Percentiles rank a stretch among this genome's conserved stretches.
These are phyloP conservation scores for Diaphora mendica DNA, from an alignment of 2,888 invertebrate genomes.

Conservation along the genomic window DNA sequence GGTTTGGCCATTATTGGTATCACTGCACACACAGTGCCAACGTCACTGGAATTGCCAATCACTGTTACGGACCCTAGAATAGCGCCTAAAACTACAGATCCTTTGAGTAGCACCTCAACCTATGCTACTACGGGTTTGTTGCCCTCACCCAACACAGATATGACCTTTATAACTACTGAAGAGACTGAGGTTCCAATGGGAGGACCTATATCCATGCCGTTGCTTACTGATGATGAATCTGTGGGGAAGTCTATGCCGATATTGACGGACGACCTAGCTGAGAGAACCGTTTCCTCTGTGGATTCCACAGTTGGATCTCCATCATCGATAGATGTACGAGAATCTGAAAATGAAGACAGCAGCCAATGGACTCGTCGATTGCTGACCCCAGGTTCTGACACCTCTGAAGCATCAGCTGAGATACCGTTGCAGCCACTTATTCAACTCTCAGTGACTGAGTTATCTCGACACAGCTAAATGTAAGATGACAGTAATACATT, in stretches of 20 bases:
- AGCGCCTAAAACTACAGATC: constrained; percentile 83
- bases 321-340: constrained; percentile 65
- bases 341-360: constrained; percentile 66
- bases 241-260: constrained; percentile 79
- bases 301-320: constrained; percentile 67
- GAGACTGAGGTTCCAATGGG: constrained; percentile 66
- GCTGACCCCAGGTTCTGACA: constrained; percentile 74
- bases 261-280: constrained; percentile 73
- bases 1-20: constrained; percentile 87
- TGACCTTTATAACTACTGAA: constrained; percentile 67
- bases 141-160: constrained; percentile 72
- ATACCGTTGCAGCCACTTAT: constrained; percentile 77
- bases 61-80: constrained; percentile 92
- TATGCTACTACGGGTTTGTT: constrained; percentile 61
- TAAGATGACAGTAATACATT: constrained; percentile 21
- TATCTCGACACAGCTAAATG: constrained; percentile 68
- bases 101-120: constrained; percentile 69
- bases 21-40: constrained; percentile 86
- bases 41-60: constrained; percentile 91
- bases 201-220: constrained; percentile 86
- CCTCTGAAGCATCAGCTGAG: constrained; percentile 75
- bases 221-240: constrained; percentile 84
- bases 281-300: constrained; percentile 65
- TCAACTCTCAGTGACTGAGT: constrained; percentile 71
- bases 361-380: constrained; percentile 71